Base-by-base conservation (phyloP, 64 coral and sea anemone species). In the Dendronephthya gigantea region DNA sequence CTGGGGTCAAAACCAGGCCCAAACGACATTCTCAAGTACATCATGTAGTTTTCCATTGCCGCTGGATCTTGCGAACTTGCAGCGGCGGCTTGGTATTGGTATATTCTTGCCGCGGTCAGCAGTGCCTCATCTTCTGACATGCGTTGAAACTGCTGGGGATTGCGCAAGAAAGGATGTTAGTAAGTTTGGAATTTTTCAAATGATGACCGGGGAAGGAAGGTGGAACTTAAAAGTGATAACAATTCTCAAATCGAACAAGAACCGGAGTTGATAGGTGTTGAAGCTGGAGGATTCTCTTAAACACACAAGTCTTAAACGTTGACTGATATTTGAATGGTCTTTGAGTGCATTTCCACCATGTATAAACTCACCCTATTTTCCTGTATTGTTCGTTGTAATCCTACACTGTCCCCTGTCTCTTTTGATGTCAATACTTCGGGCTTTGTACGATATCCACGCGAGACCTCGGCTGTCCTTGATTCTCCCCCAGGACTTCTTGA, bases 21-120 rank as follows among this genome's bases (percentile, higher is more conserved):
- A 12, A 79, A 5, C 34, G 72, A 39, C 30, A 79, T 34, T 34
- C 72, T 39, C 0, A 79, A 34, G 22, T 79, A 79, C 72, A 79
- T 79, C 31, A 79, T 79, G 8, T 79, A 79, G 32, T 79, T 79
- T 29, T 79, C 72, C 72, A 79, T 79, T 2, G 72, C 72, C 37
- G 34, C 72, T 36, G 19, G 13, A 79, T 79, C 72, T 39, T 79
- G 72, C 16, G 72, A 16, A 39, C 32, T 33, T 33, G 72, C 13
- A 27, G n/a, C 41, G 41, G 41, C 41, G 41, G 72, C 72, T 14
- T 34, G 72, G 72, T 79, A 79, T 35, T 34, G 72, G 36, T 36
- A 79, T 16, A 79, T 16, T 35, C 72, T 19, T 1, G 72, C 72
- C 34, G 34, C 30, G 2, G 36, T 6, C 72, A 79, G 34, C 72